Base-by-base conservation (phyloP, 2,113 vertebrate genomes). In the Sylvicapra grimmia region DNA sequence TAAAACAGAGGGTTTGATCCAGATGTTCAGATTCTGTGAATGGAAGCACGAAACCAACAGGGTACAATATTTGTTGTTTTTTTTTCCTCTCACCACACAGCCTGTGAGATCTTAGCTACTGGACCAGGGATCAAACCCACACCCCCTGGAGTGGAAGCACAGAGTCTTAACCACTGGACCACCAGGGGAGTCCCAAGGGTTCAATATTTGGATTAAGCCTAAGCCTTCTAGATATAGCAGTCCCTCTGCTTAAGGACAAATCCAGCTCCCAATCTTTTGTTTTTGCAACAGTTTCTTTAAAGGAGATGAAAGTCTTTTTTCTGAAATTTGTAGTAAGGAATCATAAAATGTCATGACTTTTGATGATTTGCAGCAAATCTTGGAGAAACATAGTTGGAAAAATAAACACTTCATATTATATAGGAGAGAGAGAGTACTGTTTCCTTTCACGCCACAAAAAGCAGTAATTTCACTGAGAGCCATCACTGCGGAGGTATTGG, bases 311-410 rank as follows among this genome's bases (percentile, higher is more conserved):
- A 86, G 27, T 86, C 54, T 90, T 86, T 86, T 51, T 44, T 36
- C 65, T 87, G 49, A 91, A 95, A 65, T 97, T 90, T 90, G 53
- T 95, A 63, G 77, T 87, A 89, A 97, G 40, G 29, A 68, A 77
- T 68, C 83, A 68, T 87, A 79, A 94, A 88, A 84, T 93, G n/a
- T 88, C 54, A 86, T 63, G 47, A 87, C 33, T 94, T 96, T 27
- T 95, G 53, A 93, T 95, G 95, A 89, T 79, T 72, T 83, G 49
- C 29, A 25, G 83, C 86, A 95, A 54, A 89, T 88, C 91, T 89
- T 94, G 27, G 61, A 94, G 56, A 94, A 83, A 58, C 16, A 49
- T 72, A 51, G 19, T 61, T 94, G 53, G 75, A 94, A 96, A 96
- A 94, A 53, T 49, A 88, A 95, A 56, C 23, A 56, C 80, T 94